Base-by-base conservation (phyloP, 2,888 invertebrate species). In the Drosophila birchii region DNA sequence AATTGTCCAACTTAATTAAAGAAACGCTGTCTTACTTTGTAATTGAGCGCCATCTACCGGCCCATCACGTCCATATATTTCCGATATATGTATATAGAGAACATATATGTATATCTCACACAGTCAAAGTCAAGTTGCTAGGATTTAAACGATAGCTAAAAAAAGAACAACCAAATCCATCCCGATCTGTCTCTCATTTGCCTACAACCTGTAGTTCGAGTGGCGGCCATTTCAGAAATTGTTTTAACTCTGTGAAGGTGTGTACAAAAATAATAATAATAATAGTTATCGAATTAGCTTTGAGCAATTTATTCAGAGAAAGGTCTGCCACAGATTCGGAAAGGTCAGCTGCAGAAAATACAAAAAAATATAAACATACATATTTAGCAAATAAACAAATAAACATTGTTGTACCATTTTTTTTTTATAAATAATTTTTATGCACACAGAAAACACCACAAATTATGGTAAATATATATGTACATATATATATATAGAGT, bases 1-100 rank as follows among this genome's bases (percentile, higher is more conserved):
- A 83, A 88, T 88, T 86, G 88, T 83, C 70, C 78, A 83, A 88
- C 86, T 88, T 88, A 84, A 84, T 84, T 84, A 84, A 84, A 84
- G 84, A 83, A 84, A 76, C 86, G 79, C 78, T 86, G 84, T 88
- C 81, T 83, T 79, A 84, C 74, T 73, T 76, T 75, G 86, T 86
- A 78, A 83, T 78, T 81, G 82, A 85, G 80, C 54, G 45, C 53
- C 67, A 66, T 66, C 51, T 60, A 60, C 60, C 58, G 58, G 60
- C 57, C 39, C 60, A 60, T 14, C 57, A 11, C 32, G 34, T 20
- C 1, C 34, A 20, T 34, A 34, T 51, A 51, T 34, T 2, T 5
- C 34, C 14, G 14, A 12, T 12, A 55, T 36, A 36, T 39, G 29
- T 41, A 6, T 14, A 47, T 12, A 1, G 9, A 39, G 4, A 5